Evolutionary conservation across 53 echinoderm and acorn worm genomes (phyloP).

Genomic region (Echinarachnius parma): DNA sequence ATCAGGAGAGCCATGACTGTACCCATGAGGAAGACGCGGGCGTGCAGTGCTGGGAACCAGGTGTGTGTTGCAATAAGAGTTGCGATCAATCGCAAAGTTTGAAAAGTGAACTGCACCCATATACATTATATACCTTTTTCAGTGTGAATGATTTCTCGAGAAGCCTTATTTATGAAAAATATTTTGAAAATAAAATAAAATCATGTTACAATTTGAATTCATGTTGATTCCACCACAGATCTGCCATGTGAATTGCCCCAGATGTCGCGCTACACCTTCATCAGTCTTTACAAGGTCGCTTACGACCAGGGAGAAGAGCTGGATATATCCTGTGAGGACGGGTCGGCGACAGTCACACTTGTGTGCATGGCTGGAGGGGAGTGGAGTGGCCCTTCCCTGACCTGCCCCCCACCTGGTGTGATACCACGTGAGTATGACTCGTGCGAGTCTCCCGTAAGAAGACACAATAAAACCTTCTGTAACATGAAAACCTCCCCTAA

Average conservation of each 20-base stretch:
- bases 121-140: too few relatives aligned
- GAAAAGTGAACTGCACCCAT: background rate
- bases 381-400: constrained; percentile 18
- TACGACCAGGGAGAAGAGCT: constrained; percentile 15
- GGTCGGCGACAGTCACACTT: constrained; percentile 1
- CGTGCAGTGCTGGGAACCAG: background rate
- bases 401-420: constrained; percentile 12
- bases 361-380: constrained; percentile 10
- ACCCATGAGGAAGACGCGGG: constrained; percentile 48
- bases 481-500: too few relatives aligned
- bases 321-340: constrained; percentile 16
- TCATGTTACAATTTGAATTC: too few relatives aligned
- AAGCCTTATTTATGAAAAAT: too few relatives aligned
- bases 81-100: too few relatives aligned
- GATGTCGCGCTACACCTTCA: constrained; percentile 9
- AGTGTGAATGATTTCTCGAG: too few relatives aligned
- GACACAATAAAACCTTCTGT: too few relatives aligned
- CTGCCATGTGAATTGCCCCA: constrained; percentile 3
- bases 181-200: too few relatives aligned
- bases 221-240: too few relatives aligned
- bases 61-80: background rate
- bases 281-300: constrained; percentile 17
- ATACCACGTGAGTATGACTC: background rate
- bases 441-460: too few relatives aligned
- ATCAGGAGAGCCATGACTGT: constrained; percentile 24